Evolutionary conservation across 1,140 invertebrate genomes (phyloP), one percentile per base, ranked within the genome.

Genomic region (Trichogramma pretiosum): DNA sequence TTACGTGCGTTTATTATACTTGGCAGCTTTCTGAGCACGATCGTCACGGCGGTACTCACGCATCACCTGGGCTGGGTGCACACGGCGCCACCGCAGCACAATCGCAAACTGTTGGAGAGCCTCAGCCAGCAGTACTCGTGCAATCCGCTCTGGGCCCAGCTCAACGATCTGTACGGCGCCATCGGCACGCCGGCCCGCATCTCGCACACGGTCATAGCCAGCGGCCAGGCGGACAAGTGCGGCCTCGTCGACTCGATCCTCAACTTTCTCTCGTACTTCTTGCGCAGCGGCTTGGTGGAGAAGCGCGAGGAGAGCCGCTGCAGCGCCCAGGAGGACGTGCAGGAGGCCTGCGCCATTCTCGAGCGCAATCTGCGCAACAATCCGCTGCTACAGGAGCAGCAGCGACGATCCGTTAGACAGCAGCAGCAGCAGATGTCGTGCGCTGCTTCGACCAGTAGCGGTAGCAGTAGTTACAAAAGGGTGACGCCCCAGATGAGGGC

Each of bases 21-120:
- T n/a, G n/a, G 30, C 74, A 94, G 90, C 74, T 94, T 94, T 71
- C 76, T 93, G 44, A 93, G 89, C 63, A 91, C 87, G 13, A 73
- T 93, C 41, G 64, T 93, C 18, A 93, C 89, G 5, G 87, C 87
- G 46, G 83, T 93, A 19, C 68, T 93, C 35, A 93, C 88, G 0
- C 80, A 93, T 71, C 91, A 94, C 67, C 75, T 93, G 16, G 87
- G 89, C 2, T 93, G 90, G 91, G 87, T 93, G 38, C 79, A 84
- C 18, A 90, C 87, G 0, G 81, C 89, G 11, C 50, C 68, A 42
- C 62, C 70, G 21, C 44, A 59, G 18, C 52, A 48, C 5, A 62
- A 65, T 53, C 22, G 10, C 24, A 8, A 64, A 11, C 45, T 73
- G 76, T 68, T 81, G 45, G 61, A 73, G 10, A 63, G 61, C 38